Evolutionary conservation across 2,113 vertebrate species (phyloP), one percentile per base, ranked within the genome.

Genomic region (Mionectes macconnelli): DNA sequence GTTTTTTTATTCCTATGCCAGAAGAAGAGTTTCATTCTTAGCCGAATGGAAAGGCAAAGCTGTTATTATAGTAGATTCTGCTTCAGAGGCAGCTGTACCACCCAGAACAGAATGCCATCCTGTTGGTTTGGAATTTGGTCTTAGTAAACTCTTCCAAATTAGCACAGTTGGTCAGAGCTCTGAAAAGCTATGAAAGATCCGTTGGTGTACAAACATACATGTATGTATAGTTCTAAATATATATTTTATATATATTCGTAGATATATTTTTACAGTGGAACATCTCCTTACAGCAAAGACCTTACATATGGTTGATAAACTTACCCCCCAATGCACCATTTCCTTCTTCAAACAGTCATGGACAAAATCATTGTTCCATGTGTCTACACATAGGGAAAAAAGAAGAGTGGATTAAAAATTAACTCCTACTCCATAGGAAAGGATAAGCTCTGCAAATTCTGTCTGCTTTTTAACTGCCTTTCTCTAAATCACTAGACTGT

Each of bases 361-460:
- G 67, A 77, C 2, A 78, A 64, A 83, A 67, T 50, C 19, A 23
- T 35, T 59, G 7, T 64, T 84, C n/a, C 59, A 42, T 49, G n/a
- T 63, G 8, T 72, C 84, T 84, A 57, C 4, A 60, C 30, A 44
- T 7, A 56, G 39, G 16, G 12, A 12, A 44, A 76, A 80, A 84
- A 70, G 10, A 14, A 84, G 37, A 76, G 33, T 35, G 10, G 47
- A 57, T 89, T 84, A 64, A 75, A 79, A 87, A 56, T 68, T 82
- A 40, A 8, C n/a, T 75, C 20, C 35, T 55, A 20, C 45, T 42
- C n/a, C 57, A 37, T 44, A 85, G 70, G n/a, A 68, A 72, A 64
- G 59, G 35, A 72, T 44, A 17, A 89, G 23, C n/a, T 89, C 53
- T 83, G 35, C 82, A 85, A 95, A 83, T 82, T 45, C 50, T 52